These are phyloP conservation scores for Hemibagrus wyckioides DNA, from an alignment of 2,113 vertebrate species.

Conservation along the genomic window DNA sequence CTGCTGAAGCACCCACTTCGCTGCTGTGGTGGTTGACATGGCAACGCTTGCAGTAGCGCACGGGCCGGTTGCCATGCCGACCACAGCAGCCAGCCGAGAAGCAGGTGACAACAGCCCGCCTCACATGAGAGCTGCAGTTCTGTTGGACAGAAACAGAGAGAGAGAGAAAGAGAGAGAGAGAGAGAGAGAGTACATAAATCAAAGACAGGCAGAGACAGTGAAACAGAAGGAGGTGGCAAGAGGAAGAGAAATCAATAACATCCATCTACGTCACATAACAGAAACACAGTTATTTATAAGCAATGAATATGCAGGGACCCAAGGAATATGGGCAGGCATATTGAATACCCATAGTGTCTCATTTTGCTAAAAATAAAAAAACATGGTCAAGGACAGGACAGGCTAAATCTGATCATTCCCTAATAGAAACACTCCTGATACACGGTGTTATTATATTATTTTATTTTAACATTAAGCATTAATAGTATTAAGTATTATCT, in stretches of 20 bases:
- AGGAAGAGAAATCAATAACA: conserved; percentile 23
- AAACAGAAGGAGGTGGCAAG: not conserved
- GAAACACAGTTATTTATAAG: conserved; percentile 24
- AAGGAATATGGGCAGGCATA: not conserved
- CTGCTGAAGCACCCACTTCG: conserved; percentile 87
- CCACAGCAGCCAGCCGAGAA: conserved; percentile 98
- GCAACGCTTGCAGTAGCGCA: conserved; percentile 97
- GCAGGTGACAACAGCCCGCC: conserved; percentile 96
- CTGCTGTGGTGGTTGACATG: conserved; percentile 98
- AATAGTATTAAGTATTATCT: conserved; percentile 60
- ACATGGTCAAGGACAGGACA: conserved; percentile 56
- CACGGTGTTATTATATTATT: conserved; percentile 50
- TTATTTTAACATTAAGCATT: conserved; percentile 42
- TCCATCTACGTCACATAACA: conserved; percentile 19
- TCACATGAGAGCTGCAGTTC: conserved; percentile 98
- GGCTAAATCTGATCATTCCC: conserved; percentile 71
- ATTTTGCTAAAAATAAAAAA: conserved; percentile 73
- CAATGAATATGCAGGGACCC: not conserved
- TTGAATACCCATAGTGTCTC: conserved; percentile 54
- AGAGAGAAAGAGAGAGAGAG: conserved; percentile 10
- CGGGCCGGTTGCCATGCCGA: conserved; percentile 94
- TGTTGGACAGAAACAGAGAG: conserved; percentile 59
- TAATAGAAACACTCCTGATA: conserved; percentile 67
- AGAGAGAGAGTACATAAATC: conserved; percentile 22
- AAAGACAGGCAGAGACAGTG: conserved; percentile 19